Conservation (phyloP, 2,797 vertebrate genomes). For the Cryptoblepharus egeriae region DNA sequence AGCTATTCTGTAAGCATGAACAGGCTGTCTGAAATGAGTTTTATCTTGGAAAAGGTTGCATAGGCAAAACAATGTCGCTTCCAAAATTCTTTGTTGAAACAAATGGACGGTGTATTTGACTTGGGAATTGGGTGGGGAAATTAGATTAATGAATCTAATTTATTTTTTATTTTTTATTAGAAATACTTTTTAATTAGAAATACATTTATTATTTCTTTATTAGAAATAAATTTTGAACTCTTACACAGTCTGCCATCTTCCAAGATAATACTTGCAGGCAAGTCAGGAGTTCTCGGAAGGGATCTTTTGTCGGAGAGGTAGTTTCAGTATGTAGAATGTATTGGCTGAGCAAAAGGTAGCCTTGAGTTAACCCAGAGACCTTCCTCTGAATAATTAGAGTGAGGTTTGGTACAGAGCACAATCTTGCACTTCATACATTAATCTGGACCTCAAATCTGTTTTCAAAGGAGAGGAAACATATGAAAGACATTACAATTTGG, state of each 20-base stretch:
- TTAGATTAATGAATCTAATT: neutral
- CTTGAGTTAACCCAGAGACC: neutral
- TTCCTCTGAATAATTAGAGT: neutral
- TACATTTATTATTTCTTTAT: no score
- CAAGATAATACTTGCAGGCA: neutral
- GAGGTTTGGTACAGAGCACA: neutral
- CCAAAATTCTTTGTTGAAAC: neutral
- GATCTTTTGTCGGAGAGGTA: neutral
- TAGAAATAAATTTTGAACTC: constrained; percentile 1
- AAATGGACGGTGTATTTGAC: neutral
- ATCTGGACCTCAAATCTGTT: neutral
- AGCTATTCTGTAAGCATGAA: neutral
- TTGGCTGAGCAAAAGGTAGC: neutral
- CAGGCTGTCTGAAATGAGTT: neutral
- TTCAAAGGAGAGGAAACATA: neutral
- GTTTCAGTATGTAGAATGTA: neutral
- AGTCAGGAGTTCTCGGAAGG: neutral
- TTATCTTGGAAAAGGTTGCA: neutral
- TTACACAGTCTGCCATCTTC: neutral
- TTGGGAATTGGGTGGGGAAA: no score
- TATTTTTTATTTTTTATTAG: no score
- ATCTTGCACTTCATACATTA: neutral
- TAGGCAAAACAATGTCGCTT: constrained; percentile 14
- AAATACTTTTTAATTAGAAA: no score
- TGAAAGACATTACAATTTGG: neutral